Conservation (phyloP, 1,140 invertebrate genomes). For the Papilio aristodemus region DNA sequence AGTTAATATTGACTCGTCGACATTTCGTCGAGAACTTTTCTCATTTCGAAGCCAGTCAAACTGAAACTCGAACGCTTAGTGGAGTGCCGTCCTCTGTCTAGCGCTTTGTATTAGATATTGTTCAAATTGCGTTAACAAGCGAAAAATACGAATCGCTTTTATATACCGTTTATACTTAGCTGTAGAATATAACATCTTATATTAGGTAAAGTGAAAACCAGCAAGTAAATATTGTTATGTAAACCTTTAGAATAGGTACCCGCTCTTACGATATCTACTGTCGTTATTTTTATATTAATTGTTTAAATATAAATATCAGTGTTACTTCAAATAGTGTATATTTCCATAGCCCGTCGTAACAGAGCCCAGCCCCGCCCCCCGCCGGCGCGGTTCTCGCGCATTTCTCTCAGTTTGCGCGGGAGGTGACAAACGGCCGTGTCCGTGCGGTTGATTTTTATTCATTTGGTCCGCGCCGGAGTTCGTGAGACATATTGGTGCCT, state of each 20-base stretch:
- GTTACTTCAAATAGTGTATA: background rate
- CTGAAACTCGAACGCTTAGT: conserved; percentile 48
- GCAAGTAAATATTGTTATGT: no score
- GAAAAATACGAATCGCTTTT: background rate
- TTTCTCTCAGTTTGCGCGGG: conserved; percentile 44
- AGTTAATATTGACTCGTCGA: conserved; percentile 74
- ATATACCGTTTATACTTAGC: background rate
- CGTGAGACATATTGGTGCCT: conserved; percentile 55
- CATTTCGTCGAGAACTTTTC: conserved; percentile 72
- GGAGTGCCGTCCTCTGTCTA: conserved; percentile 44
- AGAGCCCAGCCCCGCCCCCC: background rate
- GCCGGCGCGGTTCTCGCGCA: conserved; percentile 17
- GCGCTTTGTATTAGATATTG: conserved; percentile 48
- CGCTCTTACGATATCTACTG: no score
- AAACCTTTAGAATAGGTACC: no score
- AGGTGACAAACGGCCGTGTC: conserved; percentile 48
- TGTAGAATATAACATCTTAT: no score
- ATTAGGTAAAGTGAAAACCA: no score
- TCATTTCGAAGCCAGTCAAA: conserved; percentile 66
- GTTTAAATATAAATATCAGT: background rate
- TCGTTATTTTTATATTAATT: background rate
- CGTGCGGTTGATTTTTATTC: conserved; percentile 59
- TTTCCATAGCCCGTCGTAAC: background rate
- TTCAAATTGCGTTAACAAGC: conserved; percentile 20
- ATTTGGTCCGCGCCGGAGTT: conserved; percentile 46